Conservation (phyloP, 2,888 invertebrate species). For the Nemurella pictetii region DNA sequence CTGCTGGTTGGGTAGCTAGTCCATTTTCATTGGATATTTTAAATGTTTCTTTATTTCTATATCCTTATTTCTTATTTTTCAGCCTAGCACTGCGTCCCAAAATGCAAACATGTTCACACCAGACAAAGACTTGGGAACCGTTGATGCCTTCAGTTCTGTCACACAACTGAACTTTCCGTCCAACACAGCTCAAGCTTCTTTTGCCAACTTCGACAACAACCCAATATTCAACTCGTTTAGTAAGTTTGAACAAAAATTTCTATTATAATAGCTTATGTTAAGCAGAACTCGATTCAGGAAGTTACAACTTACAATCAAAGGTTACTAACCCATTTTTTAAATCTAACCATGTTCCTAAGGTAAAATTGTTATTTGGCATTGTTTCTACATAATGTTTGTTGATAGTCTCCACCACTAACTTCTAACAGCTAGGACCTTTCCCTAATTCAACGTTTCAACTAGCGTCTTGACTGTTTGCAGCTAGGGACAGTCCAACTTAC, state of each 20-base stretch:
- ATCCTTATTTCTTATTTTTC: slow-evolving; percentile 4
- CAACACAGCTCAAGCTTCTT: slow-evolving; percentile 51
- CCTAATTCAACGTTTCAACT: background rate
- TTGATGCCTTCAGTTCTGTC: slow-evolving; percentile 47
- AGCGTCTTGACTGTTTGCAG: background rate
- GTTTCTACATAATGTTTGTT: too few species aligned
- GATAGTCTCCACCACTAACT: too few species aligned
- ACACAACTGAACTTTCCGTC: slow-evolving; percentile 44
- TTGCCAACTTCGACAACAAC: slow-evolving; percentile 75
- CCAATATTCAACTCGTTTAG: slow-evolving; percentile 62
- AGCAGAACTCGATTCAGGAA: too few species aligned
- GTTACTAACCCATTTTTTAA: too few species aligned
- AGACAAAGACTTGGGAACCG: slow-evolving; percentile 51
- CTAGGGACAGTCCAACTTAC: background rate
- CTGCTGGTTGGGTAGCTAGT: too few species aligned
- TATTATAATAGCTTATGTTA: too few species aligned
- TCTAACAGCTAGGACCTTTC: too few species aligned
- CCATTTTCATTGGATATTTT: too few species aligned
- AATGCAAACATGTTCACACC: slow-evolving; percentile 47
- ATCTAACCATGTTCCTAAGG: too few species aligned
- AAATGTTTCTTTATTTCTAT: too few species aligned
- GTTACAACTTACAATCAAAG: too few species aligned
- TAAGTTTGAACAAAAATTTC: slow-evolving; percentile 35
- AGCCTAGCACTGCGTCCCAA: slow-evolving; percentile 14
- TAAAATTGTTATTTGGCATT: too few species aligned